Percentiles rank a stretch among this genome's conserved stretches.
phyloP scores from a whole-genome alignment of 1,140 invertebrate genomes.

The Drosophila albomicans region DNA sequence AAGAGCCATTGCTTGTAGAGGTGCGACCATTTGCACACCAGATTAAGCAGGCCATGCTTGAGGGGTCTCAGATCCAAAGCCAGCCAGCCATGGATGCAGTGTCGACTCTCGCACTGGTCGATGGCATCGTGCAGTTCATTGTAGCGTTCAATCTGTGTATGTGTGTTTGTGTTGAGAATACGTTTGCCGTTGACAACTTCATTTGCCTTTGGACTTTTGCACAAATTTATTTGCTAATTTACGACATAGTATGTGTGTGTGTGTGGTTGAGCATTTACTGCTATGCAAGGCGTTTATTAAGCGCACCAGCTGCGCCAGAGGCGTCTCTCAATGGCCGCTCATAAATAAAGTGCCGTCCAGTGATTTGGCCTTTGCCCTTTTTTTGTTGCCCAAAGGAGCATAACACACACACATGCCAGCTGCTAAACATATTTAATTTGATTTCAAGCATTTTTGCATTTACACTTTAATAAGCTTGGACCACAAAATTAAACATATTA shows the following conservation, averaged over 20 bases:
- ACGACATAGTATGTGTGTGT: constrained; percentile 33
- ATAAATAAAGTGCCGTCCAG: constrained; percentile 76
- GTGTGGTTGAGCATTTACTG: constrained; percentile 16
- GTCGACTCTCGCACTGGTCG: constrained; percentile 63
- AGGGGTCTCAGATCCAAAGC: constrained; percentile 89
- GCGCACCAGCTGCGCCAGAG: constrained; percentile 71
- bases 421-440: constrained; percentile 7
- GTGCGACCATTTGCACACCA: constrained; percentile 90
- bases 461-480: background rate
- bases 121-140: constrained; percentile 77
- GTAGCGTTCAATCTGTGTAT: constrained; percentile 76
- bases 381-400: constrained; percentile 7
- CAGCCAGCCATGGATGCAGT: constrained; percentile 89
- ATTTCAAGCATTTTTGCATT: background rate
- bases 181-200: constrained; percentile 56
- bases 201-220: constrained; percentile 38
- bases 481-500: constrained; percentile 8
- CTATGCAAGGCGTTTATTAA: constrained; percentile 62
- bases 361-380: constrained; percentile 56
- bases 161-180: background rate
- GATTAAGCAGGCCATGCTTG: constrained; percentile 89
- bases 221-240: constrained; percentile 79
- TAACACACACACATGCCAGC: constrained; percentile 16
- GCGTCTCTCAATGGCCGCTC: constrained; percentile 73
- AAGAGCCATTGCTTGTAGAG: constrained; percentile 90